phyloP scores from a whole-genome alignment of 2,888 invertebrate species.

The Habrosyne pyritoides region DNA sequence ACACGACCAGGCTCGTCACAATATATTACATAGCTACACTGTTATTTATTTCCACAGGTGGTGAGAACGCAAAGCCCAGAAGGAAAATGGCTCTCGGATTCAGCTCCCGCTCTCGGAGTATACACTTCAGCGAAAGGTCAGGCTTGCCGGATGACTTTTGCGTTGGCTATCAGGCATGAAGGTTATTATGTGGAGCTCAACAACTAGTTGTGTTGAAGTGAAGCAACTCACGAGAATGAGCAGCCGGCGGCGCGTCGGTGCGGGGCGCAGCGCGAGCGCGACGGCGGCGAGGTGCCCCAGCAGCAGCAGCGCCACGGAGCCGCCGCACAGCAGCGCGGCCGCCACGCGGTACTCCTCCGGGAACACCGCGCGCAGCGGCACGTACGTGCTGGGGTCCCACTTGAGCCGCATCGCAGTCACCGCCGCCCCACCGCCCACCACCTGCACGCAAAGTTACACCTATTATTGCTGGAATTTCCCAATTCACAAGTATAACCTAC shows the following conservation, averaged over 20 bases:
- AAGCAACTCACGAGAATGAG: conserved; percentile 31
- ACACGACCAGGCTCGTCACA: too few species aligned
- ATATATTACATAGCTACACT: neutral
- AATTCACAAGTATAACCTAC: too few species aligned
- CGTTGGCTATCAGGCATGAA: too few species aligned
- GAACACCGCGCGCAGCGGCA: conserved; percentile 51
- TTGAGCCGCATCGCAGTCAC: conserved; percentile 64
- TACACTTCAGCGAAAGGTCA: too few species aligned
- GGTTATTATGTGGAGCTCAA: neutral
- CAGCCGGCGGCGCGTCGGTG: conserved; percentile 22
- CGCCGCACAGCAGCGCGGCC: conserved; percentile 34
- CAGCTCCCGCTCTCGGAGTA: too few species aligned
- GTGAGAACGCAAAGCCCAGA: too few species aligned
- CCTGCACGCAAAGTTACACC: conserved; percentile 28
- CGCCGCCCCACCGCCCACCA: conserved; percentile 59
- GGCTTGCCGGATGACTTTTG: too few species aligned
- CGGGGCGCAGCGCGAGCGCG: conserved; percentile 28
- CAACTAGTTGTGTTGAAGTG: neutral
- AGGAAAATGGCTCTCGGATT: too few species aligned
- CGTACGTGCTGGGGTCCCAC: conserved; percentile 72
- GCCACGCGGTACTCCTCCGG: conserved; percentile 50
- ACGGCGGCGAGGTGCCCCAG: conserved; percentile 48
- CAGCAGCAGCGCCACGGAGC: conserved; percentile 40
- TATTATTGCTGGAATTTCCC: too few species aligned
- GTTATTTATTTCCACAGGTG: neutral